Evolutionary conservation across 2,888 invertebrate genomes (phyloP).

Genomic region (Protonemura montana): DNA sequence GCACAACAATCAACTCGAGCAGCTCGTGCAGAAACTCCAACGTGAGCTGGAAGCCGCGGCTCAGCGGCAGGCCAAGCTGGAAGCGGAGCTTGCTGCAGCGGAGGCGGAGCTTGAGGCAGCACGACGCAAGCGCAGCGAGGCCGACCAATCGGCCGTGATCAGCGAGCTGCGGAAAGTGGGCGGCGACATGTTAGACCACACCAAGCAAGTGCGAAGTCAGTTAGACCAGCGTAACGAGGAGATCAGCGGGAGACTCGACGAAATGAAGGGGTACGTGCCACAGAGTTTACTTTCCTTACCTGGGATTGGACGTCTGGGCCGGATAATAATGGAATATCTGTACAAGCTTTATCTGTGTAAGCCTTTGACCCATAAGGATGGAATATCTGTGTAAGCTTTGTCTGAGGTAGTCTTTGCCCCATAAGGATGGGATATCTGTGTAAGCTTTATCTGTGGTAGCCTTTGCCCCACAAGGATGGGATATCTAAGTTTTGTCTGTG

Average conservation of each 20-base stretch:
- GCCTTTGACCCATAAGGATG: no score
- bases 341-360: no score
- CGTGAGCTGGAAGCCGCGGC: slow-evolving; percentile 30
- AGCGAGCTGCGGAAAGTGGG: slow-evolving; percentile 32
- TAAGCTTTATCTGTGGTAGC: no score
- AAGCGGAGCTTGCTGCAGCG: slow-evolving; percentile 39
- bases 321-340: no score
- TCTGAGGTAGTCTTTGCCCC: no score
- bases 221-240: slow-evolving; percentile 28
- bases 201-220: slow-evolving; percentile 38
- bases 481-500: no score
- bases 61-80: slow-evolving; percentile 38
- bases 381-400: no score
- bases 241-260: not conserved
- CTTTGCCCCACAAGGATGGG: no score
- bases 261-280: not conserved
- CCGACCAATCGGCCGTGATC: slow-evolving; percentile 32
- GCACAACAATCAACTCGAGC: slow-evolving; percentile 46
- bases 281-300: no score
- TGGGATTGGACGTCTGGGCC: no score
- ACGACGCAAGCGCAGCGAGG: not conserved
- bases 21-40: slow-evolving; percentile 44
- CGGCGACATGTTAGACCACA: slow-evolving; percentile 29
- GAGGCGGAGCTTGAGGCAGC: slow-evolving; percentile 35
- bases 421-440: no score